These are phyloP conservation scores for Diorhabda elongata DNA, from an alignment of 1,140 invertebrate genomes.

Conservation along the genomic window DNA sequence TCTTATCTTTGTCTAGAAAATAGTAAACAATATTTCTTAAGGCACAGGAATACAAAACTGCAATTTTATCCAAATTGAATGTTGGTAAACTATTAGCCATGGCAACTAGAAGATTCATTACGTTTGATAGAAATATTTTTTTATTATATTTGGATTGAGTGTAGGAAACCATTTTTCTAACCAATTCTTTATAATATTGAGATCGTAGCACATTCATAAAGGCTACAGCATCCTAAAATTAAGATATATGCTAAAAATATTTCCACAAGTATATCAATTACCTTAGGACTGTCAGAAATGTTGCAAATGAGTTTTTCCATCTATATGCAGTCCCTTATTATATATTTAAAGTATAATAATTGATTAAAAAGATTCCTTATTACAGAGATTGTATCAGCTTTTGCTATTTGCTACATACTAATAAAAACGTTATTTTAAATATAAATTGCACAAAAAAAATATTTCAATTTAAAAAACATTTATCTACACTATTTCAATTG, in stretches of 20 bases:
- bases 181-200: conserved; percentile 24
- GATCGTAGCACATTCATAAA: conserved; percentile 26
- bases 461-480: too few species aligned
- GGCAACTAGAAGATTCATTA: conserved; percentile 23
- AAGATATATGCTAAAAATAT: neutral
- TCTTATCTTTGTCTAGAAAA: conserved; percentile 22
- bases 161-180: conserved; percentile 21
- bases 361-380: too few species aligned
- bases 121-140: conserved; percentile 22
- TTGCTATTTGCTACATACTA: too few species aligned
- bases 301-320: too few species aligned
- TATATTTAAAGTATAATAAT: too few species aligned
- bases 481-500: too few species aligned
- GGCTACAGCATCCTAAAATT: conserved; percentile 26
- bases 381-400: too few species aligned
- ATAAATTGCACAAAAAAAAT: too few species aligned
- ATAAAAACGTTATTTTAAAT: too few species aligned
- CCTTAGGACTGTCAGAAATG: too few species aligned
- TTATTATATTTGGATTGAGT: conserved; percentile 24
- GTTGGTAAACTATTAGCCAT: conserved; percentile 21
- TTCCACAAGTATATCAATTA: too few species aligned
- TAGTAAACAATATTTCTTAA: conserved; percentile 23
- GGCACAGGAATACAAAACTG: conserved; percentile 21
- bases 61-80: conserved; percentile 18
- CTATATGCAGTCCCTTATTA: too few species aligned